Percentiles rank a stretch among this genome's conserved stretches.
Conservation (phyloP, 2,888 invertebrate genomes). For the Dicranocentrus wangi region DNA sequence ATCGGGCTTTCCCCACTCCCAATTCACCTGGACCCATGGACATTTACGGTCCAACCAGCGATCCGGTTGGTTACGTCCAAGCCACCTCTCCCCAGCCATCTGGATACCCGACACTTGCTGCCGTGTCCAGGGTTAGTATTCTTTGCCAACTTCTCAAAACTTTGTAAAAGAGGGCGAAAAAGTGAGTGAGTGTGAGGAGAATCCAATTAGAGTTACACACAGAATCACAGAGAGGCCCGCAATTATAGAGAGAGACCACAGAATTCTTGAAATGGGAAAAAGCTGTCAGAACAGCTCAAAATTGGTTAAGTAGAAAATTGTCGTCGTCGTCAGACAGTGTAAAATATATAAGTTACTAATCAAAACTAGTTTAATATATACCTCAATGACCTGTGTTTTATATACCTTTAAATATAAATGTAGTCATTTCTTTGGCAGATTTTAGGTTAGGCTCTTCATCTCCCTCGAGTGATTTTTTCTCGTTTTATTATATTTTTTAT, state of each 20-base stretch:
- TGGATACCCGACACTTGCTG: conserved; percentile 94
- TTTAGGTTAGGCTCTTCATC: conserved; percentile 43
- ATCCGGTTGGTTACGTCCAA: conserved; percentile 87
- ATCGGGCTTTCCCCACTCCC: conserved; percentile 88
- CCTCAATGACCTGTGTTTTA: conserved; percentile 56
- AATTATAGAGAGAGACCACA: too few species aligned
- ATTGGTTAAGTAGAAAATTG: neutral
- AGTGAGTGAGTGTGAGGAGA: too few species aligned
- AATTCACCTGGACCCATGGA: conserved; percentile 95
- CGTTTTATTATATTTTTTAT: conserved; percentile 3
- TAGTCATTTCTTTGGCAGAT: conserved; percentile 35
- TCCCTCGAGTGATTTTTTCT: neutral
- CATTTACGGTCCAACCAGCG: conserved; percentile 88
- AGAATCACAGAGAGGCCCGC: too few species aligned
- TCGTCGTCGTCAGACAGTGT: too few species aligned
- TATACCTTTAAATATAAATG: conserved; percentile 30
- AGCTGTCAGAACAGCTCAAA: neutral
- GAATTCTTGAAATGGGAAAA: neutral
- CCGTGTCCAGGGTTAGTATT: conserved; percentile 75
- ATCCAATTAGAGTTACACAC: too few species aligned
- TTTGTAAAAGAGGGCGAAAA: conserved; percentile 66
- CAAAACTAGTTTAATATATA: neutral
- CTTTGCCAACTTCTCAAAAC: conserved; percentile 72
- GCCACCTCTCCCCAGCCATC: conserved; percentile 97
- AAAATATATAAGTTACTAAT: neutral